phyloP scores from a whole-genome alignment of 2,888 invertebrate genomes.

The Drosophila histrio region DNA sequence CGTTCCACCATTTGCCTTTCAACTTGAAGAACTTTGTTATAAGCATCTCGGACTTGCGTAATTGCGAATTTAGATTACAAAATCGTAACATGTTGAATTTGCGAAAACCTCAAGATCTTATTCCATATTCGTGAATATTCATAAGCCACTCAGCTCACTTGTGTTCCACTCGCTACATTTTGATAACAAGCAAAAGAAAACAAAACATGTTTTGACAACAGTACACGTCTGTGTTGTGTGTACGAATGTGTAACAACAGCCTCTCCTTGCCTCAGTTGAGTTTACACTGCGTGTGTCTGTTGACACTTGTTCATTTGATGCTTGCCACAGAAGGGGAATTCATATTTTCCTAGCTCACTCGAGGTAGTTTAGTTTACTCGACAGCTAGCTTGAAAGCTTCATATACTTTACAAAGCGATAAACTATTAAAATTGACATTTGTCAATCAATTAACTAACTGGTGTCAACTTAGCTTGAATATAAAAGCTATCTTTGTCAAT shows the following conservation, averaged over 20 bases:
- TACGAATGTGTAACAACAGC: not conserved
- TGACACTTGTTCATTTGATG: conserved; percentile 18
- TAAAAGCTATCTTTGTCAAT: no score
- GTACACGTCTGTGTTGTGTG: not conserved
- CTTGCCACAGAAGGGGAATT: not conserved
- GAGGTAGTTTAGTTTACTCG: not conserved
- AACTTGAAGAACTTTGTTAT: conserved; percentile 28
- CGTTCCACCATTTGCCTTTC: conserved; percentile 1
- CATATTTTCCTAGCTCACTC: not conserved
- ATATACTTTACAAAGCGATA: no score
- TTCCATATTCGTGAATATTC: conserved; percentile 48
- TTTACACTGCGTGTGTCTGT: conserved; percentile 5
- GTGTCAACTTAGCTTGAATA: no score
- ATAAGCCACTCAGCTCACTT: conserved; percentile 28
- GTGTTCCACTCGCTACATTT: not conserved
- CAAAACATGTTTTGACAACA: conserved; percentile 12
- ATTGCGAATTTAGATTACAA: conserved; percentile 52
- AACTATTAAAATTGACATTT: no score
- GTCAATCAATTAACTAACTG: no score
- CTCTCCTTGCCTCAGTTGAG: not conserved
- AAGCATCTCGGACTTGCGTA: conserved; percentile 36
- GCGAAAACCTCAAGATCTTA: conserved; percentile 6
- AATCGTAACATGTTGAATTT: conserved; percentile 15
- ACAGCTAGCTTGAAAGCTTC: not conserved
- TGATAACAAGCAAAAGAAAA: conserved; percentile 36